Conservation (phyloP, 2,113 vertebrate genomes). For the Rhipidura dahli region DNA sequence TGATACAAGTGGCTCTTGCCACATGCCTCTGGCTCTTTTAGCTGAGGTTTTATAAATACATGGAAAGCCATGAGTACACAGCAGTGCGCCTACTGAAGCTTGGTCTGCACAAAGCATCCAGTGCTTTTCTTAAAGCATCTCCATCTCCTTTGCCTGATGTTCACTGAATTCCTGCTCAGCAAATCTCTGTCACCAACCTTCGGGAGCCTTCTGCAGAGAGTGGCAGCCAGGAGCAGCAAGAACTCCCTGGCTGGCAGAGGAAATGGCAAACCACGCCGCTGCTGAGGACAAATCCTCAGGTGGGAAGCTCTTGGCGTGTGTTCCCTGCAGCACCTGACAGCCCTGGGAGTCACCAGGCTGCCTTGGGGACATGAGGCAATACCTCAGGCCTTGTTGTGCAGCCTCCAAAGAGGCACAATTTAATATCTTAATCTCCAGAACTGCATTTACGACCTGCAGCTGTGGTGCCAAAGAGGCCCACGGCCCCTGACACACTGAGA, state of each 20-base stretch:
- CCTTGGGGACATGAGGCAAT: not conserved
- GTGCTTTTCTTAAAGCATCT: not conserved
- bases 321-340: not conserved
- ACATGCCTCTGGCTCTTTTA: not conserved
- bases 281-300: not conserved
- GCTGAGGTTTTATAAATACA: not conserved
- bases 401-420: not conserved
- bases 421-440: constrained; percentile 23
- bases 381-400: not conserved
- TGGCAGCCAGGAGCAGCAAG: not conserved
- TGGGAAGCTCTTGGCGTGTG: not conserved
- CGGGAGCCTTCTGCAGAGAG: not conserved
- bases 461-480: constrained; percentile 42
- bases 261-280: not conserved
- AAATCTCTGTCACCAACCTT: not conserved
- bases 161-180: not conserved
- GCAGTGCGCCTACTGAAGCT: not conserved
- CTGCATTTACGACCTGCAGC: constrained; percentile 40
- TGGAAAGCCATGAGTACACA: fast-evolving
- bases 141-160: not conserved
- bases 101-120: not conserved
- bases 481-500: not conserved
- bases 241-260: not conserved
- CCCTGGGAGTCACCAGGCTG: not conserved
- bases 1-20: not conserved